Percentiles rank a stretch among this genome's conserved stretches.
Evolutionary conservation across 2,113 vertebrate species (phyloP).

Genomic region (Odontesthes bonariensis): DNA sequence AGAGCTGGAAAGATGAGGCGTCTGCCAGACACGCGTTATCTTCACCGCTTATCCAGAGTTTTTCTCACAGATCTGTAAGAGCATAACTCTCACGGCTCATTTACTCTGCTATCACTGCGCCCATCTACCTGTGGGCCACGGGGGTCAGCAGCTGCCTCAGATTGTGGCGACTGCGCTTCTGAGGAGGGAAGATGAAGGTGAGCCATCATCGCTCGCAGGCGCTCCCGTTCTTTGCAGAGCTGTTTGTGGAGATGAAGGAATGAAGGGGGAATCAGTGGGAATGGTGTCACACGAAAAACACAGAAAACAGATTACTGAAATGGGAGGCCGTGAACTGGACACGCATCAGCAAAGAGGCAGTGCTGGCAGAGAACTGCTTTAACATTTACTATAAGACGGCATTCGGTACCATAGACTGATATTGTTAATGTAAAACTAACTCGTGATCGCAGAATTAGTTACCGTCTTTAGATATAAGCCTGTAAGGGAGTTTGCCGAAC

Average conservation of each 20-base stretch:
- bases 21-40: slow-evolving; percentile 66
- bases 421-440: no score
- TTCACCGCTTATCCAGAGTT: slow-evolving; percentile 81
- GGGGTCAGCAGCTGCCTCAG: slow-evolving; percentile 78
- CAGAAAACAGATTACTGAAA: slow-evolving; percentile 8
- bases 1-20: slow-evolving; percentile 76
- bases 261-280: slow-evolving; percentile 1
- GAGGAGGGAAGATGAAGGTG: slow-evolving; percentile 94
- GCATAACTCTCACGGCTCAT: slow-evolving; percentile 85
- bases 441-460: no score
- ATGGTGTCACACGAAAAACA: slow-evolving; percentile 4
- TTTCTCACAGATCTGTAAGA: slow-evolving; percentile 77
- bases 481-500: no score
- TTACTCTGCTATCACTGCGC: slow-evolving; percentile 83
- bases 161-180: slow-evolving; percentile 82
- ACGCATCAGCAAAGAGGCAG: slow-evolving; percentile 15
- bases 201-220: slow-evolving; percentile 96
- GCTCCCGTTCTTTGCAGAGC: slow-evolving; percentile 95
- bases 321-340: slow-evolving; percentile 31
- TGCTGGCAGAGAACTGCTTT: neutral
- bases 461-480: no score
- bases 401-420: neutral
- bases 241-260: slow-evolving; percentile 82
- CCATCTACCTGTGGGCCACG: slow-evolving; percentile 77
- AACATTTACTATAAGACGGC: neutral